Conservation (phyloP, 2,888 invertebrate genomes). For the Protophormia terraenovae region DNA sequence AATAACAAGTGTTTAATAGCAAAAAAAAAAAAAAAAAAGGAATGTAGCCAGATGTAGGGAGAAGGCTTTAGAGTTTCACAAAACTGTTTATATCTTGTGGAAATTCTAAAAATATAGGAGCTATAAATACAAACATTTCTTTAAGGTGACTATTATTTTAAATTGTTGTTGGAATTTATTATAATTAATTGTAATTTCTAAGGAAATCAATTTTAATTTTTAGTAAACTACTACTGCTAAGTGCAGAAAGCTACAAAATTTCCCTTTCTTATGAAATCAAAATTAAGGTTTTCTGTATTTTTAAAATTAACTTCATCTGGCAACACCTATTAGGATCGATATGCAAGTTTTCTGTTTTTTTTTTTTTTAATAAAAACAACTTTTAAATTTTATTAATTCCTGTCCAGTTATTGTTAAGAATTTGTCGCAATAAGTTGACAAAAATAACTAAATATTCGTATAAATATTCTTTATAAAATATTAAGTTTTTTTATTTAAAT, state of each 20-base stretch:
- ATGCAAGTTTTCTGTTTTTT: not conserved
- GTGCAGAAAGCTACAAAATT: no score
- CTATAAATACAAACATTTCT: no score
- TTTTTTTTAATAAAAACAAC: not conserved
- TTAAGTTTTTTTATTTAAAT: not conserved
- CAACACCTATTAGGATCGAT: not conserved
- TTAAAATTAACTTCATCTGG: not conserved
- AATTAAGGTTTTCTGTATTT: not conserved
- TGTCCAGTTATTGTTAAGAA: conserved; percentile 21
- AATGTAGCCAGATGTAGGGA: not conserved
- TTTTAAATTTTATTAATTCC: not conserved
- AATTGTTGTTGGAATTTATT: no score
- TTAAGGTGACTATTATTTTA: no score
- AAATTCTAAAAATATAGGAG: no score
- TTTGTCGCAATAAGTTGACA: not conserved
- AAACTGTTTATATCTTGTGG: no score
- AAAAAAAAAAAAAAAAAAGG: not conserved
- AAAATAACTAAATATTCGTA: not conserved
- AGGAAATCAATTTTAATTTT: no score
- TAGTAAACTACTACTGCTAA: no score
- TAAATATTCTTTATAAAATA: not conserved
- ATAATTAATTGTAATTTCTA: no score
- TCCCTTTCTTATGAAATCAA: no score
- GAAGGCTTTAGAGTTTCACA: no score
- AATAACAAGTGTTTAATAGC: not conserved